A percentile compares a stretch with the other conserved stretches of the same genome.
These are phyloP conservation scores for Galemys pyrenaicus DNA, from an alignment of 2,113 vertebrate genomes.

Conservation along the genomic window DNA sequence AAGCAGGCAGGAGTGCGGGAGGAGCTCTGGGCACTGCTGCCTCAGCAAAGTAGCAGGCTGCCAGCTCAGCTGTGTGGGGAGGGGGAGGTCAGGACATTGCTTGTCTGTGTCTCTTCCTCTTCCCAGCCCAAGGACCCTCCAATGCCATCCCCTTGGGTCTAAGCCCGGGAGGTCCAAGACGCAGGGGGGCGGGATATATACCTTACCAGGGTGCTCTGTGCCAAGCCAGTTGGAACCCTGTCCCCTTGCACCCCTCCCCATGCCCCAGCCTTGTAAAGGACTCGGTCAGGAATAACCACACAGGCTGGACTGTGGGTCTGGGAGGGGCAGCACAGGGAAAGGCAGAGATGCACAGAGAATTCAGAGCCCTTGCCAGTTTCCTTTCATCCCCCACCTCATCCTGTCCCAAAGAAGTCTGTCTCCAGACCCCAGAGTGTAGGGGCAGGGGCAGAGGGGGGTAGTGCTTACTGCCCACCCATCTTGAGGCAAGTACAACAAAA, in stretches of 20 bases:
- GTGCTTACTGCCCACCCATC: not conserved
- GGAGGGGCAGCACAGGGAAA: not conserved
- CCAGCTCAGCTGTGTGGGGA: slow-evolving; percentile 50
- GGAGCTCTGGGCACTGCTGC: not conserved
- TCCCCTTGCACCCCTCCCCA: not conserved
- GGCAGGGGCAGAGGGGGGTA: not conserved
- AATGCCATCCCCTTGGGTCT: not conserved
- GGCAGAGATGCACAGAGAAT: not conserved
- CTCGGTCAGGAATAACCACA: not conserved
- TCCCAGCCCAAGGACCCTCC: slow-evolving; percentile 21
- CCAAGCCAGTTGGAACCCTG: not conserved
- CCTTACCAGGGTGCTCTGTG: not conserved
- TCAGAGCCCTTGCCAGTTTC: not conserved
- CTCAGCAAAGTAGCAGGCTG: slow-evolving; percentile 57
- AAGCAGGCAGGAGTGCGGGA: not conserved
- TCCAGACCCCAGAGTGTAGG: not conserved
- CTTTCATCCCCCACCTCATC: not conserved
- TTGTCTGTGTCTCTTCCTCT: not conserved
- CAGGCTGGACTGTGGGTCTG: not conserved
- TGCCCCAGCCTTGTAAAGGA: not conserved
- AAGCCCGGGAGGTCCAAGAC: not conserved
- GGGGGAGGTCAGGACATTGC: not conserved
- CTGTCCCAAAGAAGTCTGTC: not conserved
- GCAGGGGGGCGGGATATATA: not conserved
- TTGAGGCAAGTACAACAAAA: not conserved